Evolutionary conservation across 2,888 invertebrate genomes (phyloP).

Genomic region (Apomyelois bistriatella): DNA sequence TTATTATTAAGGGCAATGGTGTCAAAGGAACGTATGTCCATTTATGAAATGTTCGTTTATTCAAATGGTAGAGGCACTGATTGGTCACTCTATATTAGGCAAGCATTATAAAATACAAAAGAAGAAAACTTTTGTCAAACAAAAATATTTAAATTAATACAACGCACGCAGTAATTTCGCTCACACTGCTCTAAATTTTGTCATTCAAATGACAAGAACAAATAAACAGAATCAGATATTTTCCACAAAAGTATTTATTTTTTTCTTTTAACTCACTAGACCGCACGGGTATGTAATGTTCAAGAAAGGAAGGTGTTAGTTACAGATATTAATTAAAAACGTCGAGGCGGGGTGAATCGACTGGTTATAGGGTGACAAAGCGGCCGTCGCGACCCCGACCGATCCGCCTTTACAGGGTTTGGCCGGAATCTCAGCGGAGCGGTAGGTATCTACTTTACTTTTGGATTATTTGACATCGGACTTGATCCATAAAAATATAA

Average conservation of each 20-base stretch:
- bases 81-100: no score
- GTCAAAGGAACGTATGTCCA: no score
- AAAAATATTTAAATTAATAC: no score
- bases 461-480: not conserved
- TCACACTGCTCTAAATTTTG: no score
- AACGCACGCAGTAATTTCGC: no score
- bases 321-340: conserved; percentile 13
- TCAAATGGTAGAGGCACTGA: no score
- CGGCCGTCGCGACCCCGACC: not conserved
- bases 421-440: not conserved
- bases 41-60: no score
- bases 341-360: conserved; percentile 7
- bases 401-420: not conserved
- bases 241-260: conserved; percentile 33
- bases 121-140: no score
- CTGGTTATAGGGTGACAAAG: conserved; percentile 11
- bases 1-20: no score
- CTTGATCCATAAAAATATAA: no score
- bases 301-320: not conserved
- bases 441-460: not conserved
- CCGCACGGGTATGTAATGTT: conserved; percentile 9
- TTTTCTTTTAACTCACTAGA: not conserved
- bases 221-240: not conserved
- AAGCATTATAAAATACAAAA: no score
- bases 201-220: no score